Percentiles rank a stretch among this genome's conserved stretches.
These are phyloP conservation scores for Drosophila mayaguana DNA, from an alignment of 2,888 invertebrate genomes.

Conservation along the genomic window DNA sequence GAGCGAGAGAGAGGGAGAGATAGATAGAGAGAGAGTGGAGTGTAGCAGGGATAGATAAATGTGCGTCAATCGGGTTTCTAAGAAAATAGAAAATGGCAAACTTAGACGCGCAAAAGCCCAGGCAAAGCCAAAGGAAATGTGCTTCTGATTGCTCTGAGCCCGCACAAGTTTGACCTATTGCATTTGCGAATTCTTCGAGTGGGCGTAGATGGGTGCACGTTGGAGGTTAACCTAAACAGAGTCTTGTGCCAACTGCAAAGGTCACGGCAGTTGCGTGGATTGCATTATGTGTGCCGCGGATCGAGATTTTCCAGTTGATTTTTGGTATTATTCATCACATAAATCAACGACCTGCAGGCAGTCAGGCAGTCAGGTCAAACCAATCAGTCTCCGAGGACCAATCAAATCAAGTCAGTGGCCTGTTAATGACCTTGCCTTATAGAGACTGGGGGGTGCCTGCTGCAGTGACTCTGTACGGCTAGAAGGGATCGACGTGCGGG, in stretches of 20 bases:
- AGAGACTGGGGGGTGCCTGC: no score
- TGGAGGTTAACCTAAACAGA: neutral
- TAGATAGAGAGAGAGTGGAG: neutral
- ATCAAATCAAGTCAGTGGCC: conserved; percentile 52
- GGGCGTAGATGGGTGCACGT: neutral
- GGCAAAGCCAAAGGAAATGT: conserved; percentile 2
- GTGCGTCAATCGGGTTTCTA: conserved; percentile 1
- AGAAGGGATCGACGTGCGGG: neutral
- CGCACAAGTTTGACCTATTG: conserved; percentile 7
- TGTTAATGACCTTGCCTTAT: conserved; percentile 48
- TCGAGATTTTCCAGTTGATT: conserved; percentile 5
- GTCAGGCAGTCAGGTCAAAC: conserved; percentile 22
- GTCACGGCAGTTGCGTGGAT: conserved; percentile 1
- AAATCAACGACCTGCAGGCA: conserved; percentile 49
- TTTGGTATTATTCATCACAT: conserved; percentile 11
- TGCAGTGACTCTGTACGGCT: neutral
- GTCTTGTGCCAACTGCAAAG: conserved; percentile 2
- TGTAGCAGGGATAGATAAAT: neutral
- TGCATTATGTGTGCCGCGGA: conserved; percentile 1
- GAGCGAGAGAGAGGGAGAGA: neutral
- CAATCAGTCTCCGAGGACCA: conserved; percentile 44
- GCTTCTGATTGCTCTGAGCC: conserved; percentile 3
- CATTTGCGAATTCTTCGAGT: conserved; percentile 7
- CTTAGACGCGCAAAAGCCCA: neutral
- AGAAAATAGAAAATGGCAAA: conserved; percentile 4